Base-by-base conservation (phyloP, 2,113 vertebrate genomes). In the Electrona antarctica region DNA sequence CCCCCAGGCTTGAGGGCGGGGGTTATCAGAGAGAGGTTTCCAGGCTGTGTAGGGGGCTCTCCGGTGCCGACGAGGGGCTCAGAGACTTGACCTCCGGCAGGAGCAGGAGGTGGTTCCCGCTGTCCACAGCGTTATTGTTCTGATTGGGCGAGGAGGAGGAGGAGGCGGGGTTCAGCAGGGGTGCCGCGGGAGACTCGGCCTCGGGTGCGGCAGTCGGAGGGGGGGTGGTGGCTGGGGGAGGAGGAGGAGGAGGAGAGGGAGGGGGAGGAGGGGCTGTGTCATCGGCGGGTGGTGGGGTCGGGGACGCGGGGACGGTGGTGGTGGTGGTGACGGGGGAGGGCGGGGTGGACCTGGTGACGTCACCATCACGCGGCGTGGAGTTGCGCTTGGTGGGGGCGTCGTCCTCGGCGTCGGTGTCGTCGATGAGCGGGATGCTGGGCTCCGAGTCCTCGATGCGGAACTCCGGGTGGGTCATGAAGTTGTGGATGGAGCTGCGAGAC, bases 361-460 rank as follows among this genome's bases (percentile, higher is more conserved):
- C 21, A 21, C 21, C 0, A 67, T 89, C 90, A 75, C 89, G 95
- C 57, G 95, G 94, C 87, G 95, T 95, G 81, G 92, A 94, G 91
- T 97, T 96, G 89, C 95, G 96, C 94, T 99, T 99, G 79, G 96
- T 99, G 83, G 96, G 97, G 78, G 97, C 95, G 49, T 98, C 97
- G 79, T 99, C 97, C 94, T 99, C 98, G 4, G 96, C 96, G 60
- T 99, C 98, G 1, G 97, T 99, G 91, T 99, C 98, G 69, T 99
- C 98, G 65, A 99, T 99, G 86, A 99, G 97, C 88, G 98, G 98
- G 88, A 99, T 99, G 82, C 97, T 95, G 91, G 97, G 96, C 92
- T 98, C 97, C n/a, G 97, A 98, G 93, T 98, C 98, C 93, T 98
- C 97, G 95, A 99, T 99, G 95, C 95, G 95, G 92, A 99, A 99